Base-by-base conservation (phyloP, 2,888 invertebrate genomes). In the Therioaphis trifolii region DNA sequence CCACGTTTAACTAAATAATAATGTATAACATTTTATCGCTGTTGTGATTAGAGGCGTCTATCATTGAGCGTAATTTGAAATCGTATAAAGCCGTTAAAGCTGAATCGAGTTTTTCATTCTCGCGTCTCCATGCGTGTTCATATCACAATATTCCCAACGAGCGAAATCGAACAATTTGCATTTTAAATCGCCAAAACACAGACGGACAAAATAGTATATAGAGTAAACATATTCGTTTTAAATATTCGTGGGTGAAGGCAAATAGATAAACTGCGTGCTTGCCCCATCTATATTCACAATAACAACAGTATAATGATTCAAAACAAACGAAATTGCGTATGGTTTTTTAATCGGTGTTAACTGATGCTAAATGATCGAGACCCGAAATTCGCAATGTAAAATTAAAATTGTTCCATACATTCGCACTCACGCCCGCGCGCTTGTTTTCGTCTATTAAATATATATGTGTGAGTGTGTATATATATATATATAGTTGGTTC, bases 221-320 rank as follows among this genome's bases (percentile, higher is more conserved):
- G 35, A 35, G 7, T 35, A 7, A 35, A 35, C 35, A 35, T 7
- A 35, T 35, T 35, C 35, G 35, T 35, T 35, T 35, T 35, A 7
- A 5, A 7, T 35, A 7, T 7, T 35, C 7, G 35, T 35, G 35
- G 35, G 35, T 7, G 7, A 58, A 9, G 46, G 14, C 5, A 92
- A 92, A 89, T 35, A 35, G 35, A 90, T 90, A 88, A 92, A 92
- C 88, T 90, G 91, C 88, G 90, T 91, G 86, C 85, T 85, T 49
- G 80, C 85, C 86, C 69, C 85, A 86, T 84, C 85, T 86, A 68
- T 84, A 85, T 71, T 84, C 46, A 46, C 75, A 84, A 72, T 82
- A 86, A 75, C 85, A 86, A 61, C 84, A 85, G 61, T 86, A 86
- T 75, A 86, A 66, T 86, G 14, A 52, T 77, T 66, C 52, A 35